phyloP scores from a whole-genome alignment of 2,797 vertebrate species.

The Sebastes minor region DNA sequence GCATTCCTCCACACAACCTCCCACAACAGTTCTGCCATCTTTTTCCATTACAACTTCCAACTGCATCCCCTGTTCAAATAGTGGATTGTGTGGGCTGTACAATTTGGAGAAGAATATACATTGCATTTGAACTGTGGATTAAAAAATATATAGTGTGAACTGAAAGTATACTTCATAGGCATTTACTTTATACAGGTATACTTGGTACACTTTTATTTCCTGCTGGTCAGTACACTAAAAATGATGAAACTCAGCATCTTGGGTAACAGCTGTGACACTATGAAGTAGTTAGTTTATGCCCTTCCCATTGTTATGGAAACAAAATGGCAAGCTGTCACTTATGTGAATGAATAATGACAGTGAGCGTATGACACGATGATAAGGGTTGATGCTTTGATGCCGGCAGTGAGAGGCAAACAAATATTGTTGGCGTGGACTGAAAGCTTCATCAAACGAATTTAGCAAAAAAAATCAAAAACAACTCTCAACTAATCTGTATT shows the following conservation, averaged over 20 bases:
- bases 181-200: background rate
- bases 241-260: slow-evolving; percentile 1
- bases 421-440: slow-evolving; percentile 32
- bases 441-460: slow-evolving; percentile 56
- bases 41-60: background rate
- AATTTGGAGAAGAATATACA: background rate
- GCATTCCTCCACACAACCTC: background rate
- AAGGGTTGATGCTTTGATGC: slow-evolving; percentile 59
- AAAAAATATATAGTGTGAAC: background rate
- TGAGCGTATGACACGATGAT: slow-evolving; percentile 65
- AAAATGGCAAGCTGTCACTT: slow-evolving; percentile 78
- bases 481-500: slow-evolving; percentile 26
- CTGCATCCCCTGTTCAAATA: background rate
- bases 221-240: background rate
- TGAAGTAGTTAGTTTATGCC: slow-evolving; percentile 22
- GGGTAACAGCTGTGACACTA: slow-evolving; percentile 19
- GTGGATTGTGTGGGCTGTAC: background rate
- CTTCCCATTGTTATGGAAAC: slow-evolving; percentile 64
- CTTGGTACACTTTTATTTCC: background rate
- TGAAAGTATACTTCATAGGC: background rate
- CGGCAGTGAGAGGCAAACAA: slow-evolving; percentile 48
- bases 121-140: background rate
- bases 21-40: background rate
- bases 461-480: slow-evolving; percentile 48
- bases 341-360: slow-evolving; percentile 68